These are phyloP conservation scores for Pachyramphus minor DNA, from an alignment of 2,113 vertebrate genomes.

Conservation along the genomic window DNA sequence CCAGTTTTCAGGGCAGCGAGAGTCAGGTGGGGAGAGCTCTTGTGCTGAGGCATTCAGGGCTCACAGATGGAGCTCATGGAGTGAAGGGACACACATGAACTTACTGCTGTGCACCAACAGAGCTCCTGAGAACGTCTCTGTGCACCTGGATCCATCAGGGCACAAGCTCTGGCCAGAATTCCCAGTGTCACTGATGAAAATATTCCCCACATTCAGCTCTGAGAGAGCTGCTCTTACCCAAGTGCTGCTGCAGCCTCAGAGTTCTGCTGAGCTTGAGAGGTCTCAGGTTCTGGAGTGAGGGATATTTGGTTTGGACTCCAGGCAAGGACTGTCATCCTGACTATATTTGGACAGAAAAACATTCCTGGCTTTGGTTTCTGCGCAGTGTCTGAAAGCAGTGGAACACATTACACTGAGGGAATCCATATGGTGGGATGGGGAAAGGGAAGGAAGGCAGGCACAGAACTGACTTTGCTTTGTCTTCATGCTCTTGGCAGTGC, in stretches of 20 bases:
- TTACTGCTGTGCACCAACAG: fast-evolving
- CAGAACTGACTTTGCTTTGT: background rate
- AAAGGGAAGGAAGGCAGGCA: background rate
- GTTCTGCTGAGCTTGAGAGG: background rate
- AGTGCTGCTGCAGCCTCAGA: background rate
- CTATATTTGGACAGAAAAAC: slow-evolving; percentile 20
- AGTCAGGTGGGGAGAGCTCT: slow-evolving; percentile 16
- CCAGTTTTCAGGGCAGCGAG: background rate
- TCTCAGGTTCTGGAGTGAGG: background rate
- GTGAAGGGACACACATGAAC: background rate
- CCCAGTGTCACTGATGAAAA: background rate
- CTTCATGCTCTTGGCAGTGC: background rate
- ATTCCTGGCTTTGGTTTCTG: background rate
- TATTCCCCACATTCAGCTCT: fast-evolving
- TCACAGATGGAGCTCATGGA: background rate
- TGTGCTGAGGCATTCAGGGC: background rate
- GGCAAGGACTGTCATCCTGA: background rate
- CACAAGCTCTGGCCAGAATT: background rate
- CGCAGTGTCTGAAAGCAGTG: background rate
- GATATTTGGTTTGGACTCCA: slow-evolving; percentile 25
- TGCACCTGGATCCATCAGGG: background rate
- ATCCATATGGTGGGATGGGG: background rate
- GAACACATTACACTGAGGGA: slow-evolving; percentile 21
- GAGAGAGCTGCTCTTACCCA: background rate
- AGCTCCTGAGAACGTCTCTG: fast-evolving